Base-by-base conservation (phyloP, 2,888 invertebrate species). In the Torymus tubicola region DNA sequence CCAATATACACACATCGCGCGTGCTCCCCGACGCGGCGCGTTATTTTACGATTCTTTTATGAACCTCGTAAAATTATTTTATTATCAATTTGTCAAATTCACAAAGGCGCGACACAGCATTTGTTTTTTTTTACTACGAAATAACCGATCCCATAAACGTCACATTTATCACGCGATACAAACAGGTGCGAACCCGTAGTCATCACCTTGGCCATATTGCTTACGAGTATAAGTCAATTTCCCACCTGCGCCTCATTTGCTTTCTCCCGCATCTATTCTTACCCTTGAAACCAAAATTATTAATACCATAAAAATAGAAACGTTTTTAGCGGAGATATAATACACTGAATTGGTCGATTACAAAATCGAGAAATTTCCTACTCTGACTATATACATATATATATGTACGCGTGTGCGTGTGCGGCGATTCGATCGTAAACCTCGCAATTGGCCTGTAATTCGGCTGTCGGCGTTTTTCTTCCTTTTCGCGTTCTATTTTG, bases 301-400 rank as follows among this genome's bases (percentile, higher is more conserved):
- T 57, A 55, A 42, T 2, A 13, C 21, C 14, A 61, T 55, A 55
- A 42, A 73, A 70, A 80, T 80, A 42, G 64, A 75, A 74, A 70
- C 18, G 75, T 75, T 64, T 50, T 50, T 55, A 57, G 65, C 10
- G 24, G 74, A 21, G 73, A 79, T 63, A 73, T 73, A 67, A 67
- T 42, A 31, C 60, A 24, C 42, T 61, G 75, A 64, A 80, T 76
- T 55, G 65, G 70, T 16, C 69, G 65, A 76, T 75, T 70, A 75
- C 42, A 58, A 70, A 75, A 70, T 69, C 57, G 80, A 75, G 70
- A 80, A 70, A 60, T 80, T 75, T 74, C 55, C 79, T 60, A 21
- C 24, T 70, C 14, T 16, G 31, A 52, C 14, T 63, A 18, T 31
- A 18, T 16, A 12, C 14, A 13, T 60, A n/a, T 60, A 10, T 10